Conservation (phyloP, 1,140 invertebrate species). For the Nebria ingens region DNA sequence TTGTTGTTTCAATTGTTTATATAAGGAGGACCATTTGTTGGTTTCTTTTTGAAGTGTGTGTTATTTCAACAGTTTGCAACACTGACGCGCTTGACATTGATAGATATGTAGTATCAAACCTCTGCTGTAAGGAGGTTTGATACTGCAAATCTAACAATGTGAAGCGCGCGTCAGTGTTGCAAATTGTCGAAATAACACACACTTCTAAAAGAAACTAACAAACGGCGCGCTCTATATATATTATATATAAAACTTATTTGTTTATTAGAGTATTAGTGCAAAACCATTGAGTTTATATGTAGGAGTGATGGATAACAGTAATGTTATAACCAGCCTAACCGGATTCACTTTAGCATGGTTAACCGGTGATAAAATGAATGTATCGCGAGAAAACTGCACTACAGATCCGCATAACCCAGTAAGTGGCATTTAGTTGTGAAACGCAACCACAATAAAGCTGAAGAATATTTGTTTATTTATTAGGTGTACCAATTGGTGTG, state of each 20-base stretch:
- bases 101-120: too few species aligned
- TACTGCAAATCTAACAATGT: too few species aligned
- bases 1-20: too few species aligned
- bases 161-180: too few species aligned
- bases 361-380: slow-evolving; percentile 36
- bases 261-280: slow-evolving; percentile 34
- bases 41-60: too few species aligned
- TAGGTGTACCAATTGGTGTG: slow-evolving; percentile 43
- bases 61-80: too few species aligned
- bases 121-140: too few species aligned
- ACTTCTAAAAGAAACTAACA: too few species aligned
- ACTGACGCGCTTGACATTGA: too few species aligned
- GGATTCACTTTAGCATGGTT: slow-evolving; percentile 43
- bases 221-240: slow-evolving; percentile 1
- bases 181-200: too few species aligned
- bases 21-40: too few species aligned
- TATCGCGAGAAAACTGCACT: slow-evolving; percentile 23
- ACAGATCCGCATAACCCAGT: slow-evolving; percentile 23
- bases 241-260: slow-evolving; percentile 24
- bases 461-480: slow-evolving; percentile 18
- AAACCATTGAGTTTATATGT: slow-evolving; percentile 26
- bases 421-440: slow-evolving; percentile 16
- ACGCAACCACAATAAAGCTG: neutral
- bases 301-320: slow-evolving; percentile 14
- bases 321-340: slow-evolving; percentile 32